Percentiles rank a stretch among this genome's conserved stretches.
Evolutionary conservation across 1,140 invertebrate genomes (phyloP).

Genomic region (Diabrotica undecimpunctata): DNA sequence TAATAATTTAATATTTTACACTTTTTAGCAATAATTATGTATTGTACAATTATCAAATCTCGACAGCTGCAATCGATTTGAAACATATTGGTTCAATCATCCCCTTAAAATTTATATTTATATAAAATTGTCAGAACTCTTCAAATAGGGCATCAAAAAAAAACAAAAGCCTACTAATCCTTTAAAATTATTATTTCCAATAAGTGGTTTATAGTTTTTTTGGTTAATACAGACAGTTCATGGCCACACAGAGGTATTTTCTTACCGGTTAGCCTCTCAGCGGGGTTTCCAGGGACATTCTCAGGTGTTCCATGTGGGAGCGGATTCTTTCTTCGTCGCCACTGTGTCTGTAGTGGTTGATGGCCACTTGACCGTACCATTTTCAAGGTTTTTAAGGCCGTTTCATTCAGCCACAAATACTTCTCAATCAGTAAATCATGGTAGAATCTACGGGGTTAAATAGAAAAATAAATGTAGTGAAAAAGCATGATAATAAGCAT

Average conservation of each 20-base stretch:
- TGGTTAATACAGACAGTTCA: conserved; percentile 16
- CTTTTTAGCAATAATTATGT: too few relatives aligned
- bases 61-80: too few relatives aligned
- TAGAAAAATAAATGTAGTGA: not conserved
- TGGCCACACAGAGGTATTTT: conserved; percentile 17
- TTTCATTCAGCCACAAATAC: conserved; percentile 9
- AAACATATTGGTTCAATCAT: too few relatives aligned
- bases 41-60: too few relatives aligned
- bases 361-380: conserved; percentile 17
- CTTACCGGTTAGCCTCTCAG: conserved; percentile 16
- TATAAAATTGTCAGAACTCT: too few relatives aligned
- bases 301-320: conserved; percentile 17
- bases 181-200: not conserved
- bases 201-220: conserved; percentile 19
- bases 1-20: too few relatives aligned
- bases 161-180: too few relatives aligned
- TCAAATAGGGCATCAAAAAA: too few relatives aligned
- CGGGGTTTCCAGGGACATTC: conserved; percentile 17
- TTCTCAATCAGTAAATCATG: conserved; percentile 12
- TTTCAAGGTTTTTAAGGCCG: conserved; percentile 14
- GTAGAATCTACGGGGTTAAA: not conserved
- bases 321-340: conserved; percentile 16
- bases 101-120: too few relatives aligned
- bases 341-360: conserved; percentile 15
- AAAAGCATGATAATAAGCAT: too few relatives aligned